Evolutionary conservation across 1,140 invertebrate genomes (phyloP), one percentile per base, ranked within the genome.

Genomic region (Panagrolaimus sp.): DNA sequence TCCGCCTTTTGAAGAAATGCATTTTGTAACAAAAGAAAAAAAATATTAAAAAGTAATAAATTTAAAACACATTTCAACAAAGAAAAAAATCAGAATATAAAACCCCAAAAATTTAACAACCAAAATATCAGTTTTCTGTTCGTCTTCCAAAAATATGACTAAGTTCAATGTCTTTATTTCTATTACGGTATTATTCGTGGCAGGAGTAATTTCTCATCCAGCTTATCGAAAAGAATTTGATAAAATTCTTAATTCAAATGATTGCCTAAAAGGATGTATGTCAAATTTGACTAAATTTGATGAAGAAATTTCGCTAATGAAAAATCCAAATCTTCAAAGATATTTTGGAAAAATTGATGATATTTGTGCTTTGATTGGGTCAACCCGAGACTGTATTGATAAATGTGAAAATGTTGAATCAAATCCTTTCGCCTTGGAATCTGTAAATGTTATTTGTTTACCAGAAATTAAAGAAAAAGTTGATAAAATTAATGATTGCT

Each of bases 341-440:
- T 63, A 68, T 32, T 45, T 68, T 21, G 17, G 24, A 8, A 58
- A 63, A 14, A 15, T 62, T 8, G 67, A 68, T 24, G 15, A 10
- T 15, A 68, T 68, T 32, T 68, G 67, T 45, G 38, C 17, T 17
- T 26, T 68, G 21, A 68, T 68, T 46, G 10, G 9, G 2, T 17
- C 26, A n/a, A 44, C 67, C 0, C 58, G 67, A 17, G 15, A 15
- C 0, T 68, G 67, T 52, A 68, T 68, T 63, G 67, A 68, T 45
- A 26, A 24, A 1, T 68, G 67, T 24, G 7, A 38, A 38, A 44
- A n/a, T n/a, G n/a, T 68, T 68, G 14, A 58, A 32, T 64, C 48
- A 0, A 68, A 68, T 68, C 67, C 67, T 8, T 68, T 68, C 17
- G 67, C 67, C 1, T 26, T 68, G n/a, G 48, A 64, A 2, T 21